Base-by-base conservation (phyloP, 2,888 invertebrate species). In the Cerceris ruficornis region DNA sequence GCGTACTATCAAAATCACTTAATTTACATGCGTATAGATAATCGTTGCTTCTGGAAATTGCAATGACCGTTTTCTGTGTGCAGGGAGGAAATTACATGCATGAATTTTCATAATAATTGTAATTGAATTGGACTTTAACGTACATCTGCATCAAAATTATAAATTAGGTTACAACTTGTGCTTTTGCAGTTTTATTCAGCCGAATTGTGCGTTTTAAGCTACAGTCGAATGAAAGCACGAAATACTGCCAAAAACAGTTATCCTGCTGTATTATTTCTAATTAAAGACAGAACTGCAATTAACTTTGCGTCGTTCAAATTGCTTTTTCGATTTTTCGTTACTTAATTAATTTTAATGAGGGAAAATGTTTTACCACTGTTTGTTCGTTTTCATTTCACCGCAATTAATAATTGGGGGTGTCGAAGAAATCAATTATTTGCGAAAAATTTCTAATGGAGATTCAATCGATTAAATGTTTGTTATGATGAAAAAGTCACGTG, bases 21-120 rank as follows among this genome's bases (percentile, higher is more conserved):
- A 59, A 59, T 68, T 59, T 46, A 58, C 59, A 57, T 59, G 50
- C 58, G 43, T 50, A 11, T 9, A 46, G 57, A 49, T 59, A 68
- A 68, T 68, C 46, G 15, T 14, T 14, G 11, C 39, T 17, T 9
- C 50, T 58, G 43, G 58, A 17, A 49, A 59, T 49, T 13, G 68
- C 49, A 41, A 49, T 28, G 41, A n/a, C 50, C 11, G 46, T 15
- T 41, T 39, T 50, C 28, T 4, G 17, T 8, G 46, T 6, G 2
- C 42, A 41, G 42, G 7, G n/a, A 41, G 14, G 42, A 42, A 14
- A 6, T 14, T 50, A 17, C 42, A 8, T 5, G 2, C 8, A 59
- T 14, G 28, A 28, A 28, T 57, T 9, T 17, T 9, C 57, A 28
- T 28, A 28, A 28, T 13, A 42, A 59, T 59, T 7, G 8, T 6